Evolutionary conservation across 2,888 invertebrate genomes (phyloP).

Genomic region (Cinara cedri): DNA sequence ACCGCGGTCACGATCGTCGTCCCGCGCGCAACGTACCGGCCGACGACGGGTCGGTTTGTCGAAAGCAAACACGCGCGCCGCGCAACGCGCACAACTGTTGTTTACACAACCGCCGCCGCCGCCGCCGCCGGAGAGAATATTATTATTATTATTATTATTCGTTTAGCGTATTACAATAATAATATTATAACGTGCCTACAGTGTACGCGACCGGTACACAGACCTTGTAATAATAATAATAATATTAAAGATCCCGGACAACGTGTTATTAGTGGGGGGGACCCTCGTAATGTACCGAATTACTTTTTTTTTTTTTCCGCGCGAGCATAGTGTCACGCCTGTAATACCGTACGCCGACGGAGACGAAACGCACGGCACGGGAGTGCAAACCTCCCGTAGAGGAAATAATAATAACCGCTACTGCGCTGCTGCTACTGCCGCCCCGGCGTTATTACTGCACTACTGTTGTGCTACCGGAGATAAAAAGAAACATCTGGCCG

Average conservation of each 20-base stretch:
- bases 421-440: too few species aligned
- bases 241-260: constrained; percentile 38
- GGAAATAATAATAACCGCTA: too few species aligned
- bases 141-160: too few species aligned
- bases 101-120: constrained; percentile 47
- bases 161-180: too few species aligned
- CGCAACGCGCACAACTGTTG: background rate
- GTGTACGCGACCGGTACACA: background rate
- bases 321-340: too few species aligned
- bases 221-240: constrained; percentile 39
- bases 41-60: too few species aligned
- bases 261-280: constrained; percentile 48
- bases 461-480: too few species aligned
- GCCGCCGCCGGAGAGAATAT: constrained; percentile 1
- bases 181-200: background rate
- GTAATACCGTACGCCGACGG: constrained; percentile 28
- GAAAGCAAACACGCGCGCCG: constrained; percentile 28
- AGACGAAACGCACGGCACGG: constrained; percentile 18
- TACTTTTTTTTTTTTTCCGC: too few species aligned
- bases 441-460: too few species aligned
- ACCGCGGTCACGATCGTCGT: constrained; percentile 16
- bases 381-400: too few species aligned
- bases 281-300: too few species aligned
- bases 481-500: constrained; percentile 48
- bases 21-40: too few species aligned